A percentile compares a stretch with the other conserved stretches of the same genome.
Conservation (phyloP, 2,888 invertebrate genomes). For the Ectobius pallidus region DNA sequence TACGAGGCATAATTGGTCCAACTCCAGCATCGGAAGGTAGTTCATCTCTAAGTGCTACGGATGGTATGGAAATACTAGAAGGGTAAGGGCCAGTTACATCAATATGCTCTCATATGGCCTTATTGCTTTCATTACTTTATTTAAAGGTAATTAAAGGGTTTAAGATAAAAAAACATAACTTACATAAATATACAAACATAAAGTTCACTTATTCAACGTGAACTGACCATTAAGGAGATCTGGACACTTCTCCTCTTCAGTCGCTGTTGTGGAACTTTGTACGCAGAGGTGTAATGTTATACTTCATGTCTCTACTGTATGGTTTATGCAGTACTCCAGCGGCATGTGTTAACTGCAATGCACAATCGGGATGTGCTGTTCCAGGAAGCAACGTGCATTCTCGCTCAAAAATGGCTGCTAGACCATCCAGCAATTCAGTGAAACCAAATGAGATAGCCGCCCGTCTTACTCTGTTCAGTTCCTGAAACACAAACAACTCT, state of each 20-base stretch:
- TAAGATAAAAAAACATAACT: too few relatives aligned
- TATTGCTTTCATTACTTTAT: too few relatives aligned
- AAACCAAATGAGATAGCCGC: slow-evolving; percentile 93
- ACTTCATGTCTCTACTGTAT: slow-evolving; percentile 57
- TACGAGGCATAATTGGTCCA: too few relatives aligned
- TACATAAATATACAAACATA: too few relatives aligned
- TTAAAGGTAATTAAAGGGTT: too few relatives aligned
- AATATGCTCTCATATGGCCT: too few relatives aligned
- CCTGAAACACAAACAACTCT: slow-evolving; percentile 70
- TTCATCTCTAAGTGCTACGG: too few relatives aligned
- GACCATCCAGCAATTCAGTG: slow-evolving; percentile 81
- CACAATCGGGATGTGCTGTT: slow-evolving; percentile 82
- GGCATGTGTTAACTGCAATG: slow-evolving; percentile 88
- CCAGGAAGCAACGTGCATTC: slow-evolving; percentile 83
- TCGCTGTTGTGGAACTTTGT: slow-evolving; percentile 56
- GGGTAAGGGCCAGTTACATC: too few relatives aligned
- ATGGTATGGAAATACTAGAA: too few relatives aligned
- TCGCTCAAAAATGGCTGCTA: slow-evolving; percentile 86
- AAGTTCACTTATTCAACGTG: too few relatives aligned
- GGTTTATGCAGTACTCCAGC: slow-evolving; percentile 80
- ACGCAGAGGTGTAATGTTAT: slow-evolving; percentile 57
- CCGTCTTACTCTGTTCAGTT: slow-evolving; percentile 86
- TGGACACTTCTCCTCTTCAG: neutral
- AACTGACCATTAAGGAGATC: too few relatives aligned
- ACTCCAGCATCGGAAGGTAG: too few relatives aligned